Base-by-base conservation (phyloP, 2,113 vertebrate species). In the Macquaria ambigua region DNA sequence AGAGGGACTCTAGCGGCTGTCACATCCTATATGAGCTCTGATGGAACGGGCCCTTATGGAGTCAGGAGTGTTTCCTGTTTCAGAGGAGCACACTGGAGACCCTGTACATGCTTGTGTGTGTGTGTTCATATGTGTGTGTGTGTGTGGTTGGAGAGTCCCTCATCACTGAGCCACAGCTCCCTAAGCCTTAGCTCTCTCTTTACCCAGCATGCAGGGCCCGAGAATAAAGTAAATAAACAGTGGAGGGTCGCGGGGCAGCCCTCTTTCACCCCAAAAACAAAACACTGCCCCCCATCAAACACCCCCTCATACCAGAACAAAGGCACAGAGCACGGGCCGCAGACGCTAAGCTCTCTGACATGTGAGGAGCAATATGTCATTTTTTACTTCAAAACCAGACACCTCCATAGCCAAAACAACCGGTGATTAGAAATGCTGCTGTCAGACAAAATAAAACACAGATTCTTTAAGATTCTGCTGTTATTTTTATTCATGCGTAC, bases 161-260 rank as follows among this genome's bases (percentile, higher is more conserved):
- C 87, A 79, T 93, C 83, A 82, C 87, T 50, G 81, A 85, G 87
- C 83, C 81, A 68, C 79, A 53, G 89, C 87, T 88, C 84, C 86
- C 79, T 90, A 87, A 94, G 90, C 88, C 88, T 87, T 59, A 46
- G 86, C 77, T 92, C 85, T 93, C 87, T 93, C 91, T 95, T 93
- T 94, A 92, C 91, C 93, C 94, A 96, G 95, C 94, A 95, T 95
- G 94, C 95, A 90, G 92, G 87, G 87, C 94, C 34, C 74, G 85
- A 93, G 86, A 93, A 94, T 90, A 96, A 95, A 96, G 94, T 95
- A 95, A 96, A 96, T 96, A 96, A 96, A 96, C 94, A 96, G 86
- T 91, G 85, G 70, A 94, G 94, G 95, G 95, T 94, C 91, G 90
- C 73, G 94, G 95, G 92, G 93, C 94, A 95, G 93, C 79, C 87